These are phyloP conservation scores for Leptoteleia sp. DNA, from an alignment of 1,140 invertebrate species.

Conservation along the genomic window DNA sequence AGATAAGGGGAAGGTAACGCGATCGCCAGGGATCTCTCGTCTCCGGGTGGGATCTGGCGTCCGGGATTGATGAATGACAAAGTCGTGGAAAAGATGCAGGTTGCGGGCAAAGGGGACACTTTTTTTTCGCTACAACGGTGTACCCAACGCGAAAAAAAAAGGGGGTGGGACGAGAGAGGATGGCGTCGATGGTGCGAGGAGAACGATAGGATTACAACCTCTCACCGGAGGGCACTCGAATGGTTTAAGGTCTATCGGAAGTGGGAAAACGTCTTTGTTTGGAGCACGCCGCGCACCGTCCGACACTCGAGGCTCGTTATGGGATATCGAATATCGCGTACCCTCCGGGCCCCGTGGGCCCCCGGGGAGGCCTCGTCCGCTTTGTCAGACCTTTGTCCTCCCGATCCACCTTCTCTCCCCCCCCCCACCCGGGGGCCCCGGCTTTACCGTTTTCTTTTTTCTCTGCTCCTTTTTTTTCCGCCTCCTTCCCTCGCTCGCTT, in stretches of 20 bases:
- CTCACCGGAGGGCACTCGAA: slow-evolving; percentile 46
- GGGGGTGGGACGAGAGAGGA: too few species aligned
- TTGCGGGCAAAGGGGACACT: too few species aligned
- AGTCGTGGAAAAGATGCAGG: too few species aligned
- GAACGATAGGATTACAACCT: slow-evolving; percentile 59
- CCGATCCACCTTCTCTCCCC: slow-evolving; percentile 4
- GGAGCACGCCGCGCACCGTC: slow-evolving; percentile 46
- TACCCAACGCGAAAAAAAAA: too few species aligned
- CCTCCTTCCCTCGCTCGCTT: slow-evolving; percentile 17
- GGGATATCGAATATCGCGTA: slow-evolving; percentile 70
- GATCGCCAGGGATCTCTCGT: too few species aligned
- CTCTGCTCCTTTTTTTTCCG: slow-evolving; percentile 1
- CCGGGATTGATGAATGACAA: too few species aligned
- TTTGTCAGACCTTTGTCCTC: slow-evolving; percentile 71
- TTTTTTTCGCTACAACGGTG: too few species aligned
- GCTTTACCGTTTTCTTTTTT: slow-evolving; percentile 2
- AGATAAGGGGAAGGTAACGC: too few species aligned
- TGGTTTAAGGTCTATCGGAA: slow-evolving; percentile 71
- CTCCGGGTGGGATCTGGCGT: too few species aligned
- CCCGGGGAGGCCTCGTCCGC: slow-evolving; percentile 35
- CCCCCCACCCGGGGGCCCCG: too few species aligned
- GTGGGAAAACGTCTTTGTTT: slow-evolving; percentile 76
- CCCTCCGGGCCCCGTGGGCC: slow-evolving; percentile 49
- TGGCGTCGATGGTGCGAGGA: slow-evolving; percentile 45
- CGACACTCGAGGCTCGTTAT: slow-evolving; percentile 58